Evolutionary conservation across 2,797 vertebrate genomes (phyloP).

Genomic region (Galagoides demidoff): DNA sequence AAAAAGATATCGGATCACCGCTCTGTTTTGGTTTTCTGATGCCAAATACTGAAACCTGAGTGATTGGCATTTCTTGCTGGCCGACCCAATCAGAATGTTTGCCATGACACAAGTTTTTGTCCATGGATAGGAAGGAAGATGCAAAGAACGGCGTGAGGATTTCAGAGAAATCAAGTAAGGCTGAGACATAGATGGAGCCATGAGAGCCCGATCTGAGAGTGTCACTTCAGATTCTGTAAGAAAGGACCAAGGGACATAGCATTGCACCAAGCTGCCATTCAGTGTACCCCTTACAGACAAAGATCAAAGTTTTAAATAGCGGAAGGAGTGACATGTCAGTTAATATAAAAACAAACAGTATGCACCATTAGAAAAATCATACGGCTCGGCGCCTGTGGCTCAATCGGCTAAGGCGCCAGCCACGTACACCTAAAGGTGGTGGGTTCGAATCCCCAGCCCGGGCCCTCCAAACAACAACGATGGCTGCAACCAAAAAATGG

Average conservation of each 20-base stretch:
- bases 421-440: no score
- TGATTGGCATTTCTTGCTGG: conserved; percentile 14
- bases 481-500: no score
- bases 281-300: background rate
- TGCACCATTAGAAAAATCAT: background rate
- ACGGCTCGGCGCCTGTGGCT: no score
- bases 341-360: background rate
- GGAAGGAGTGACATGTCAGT: background rate
- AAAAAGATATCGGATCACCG: background rate
- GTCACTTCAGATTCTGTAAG: background rate
- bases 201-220: background rate
- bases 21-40: conserved; percentile 26
- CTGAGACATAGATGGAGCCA: background rate
- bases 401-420: no score
- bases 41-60: background rate
- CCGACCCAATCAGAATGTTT: background rate
- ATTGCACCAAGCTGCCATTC: background rate
- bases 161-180: background rate
- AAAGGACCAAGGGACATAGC: background rate
- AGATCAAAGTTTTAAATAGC: background rate
- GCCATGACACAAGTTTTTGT: background rate
- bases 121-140: background rate
- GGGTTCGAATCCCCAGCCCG: no score
- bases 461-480: no score
- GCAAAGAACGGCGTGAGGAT: background rate